Conservation (phyloP, 2,888 invertebrate genomes). For the Heliconius hortense region DNA sequence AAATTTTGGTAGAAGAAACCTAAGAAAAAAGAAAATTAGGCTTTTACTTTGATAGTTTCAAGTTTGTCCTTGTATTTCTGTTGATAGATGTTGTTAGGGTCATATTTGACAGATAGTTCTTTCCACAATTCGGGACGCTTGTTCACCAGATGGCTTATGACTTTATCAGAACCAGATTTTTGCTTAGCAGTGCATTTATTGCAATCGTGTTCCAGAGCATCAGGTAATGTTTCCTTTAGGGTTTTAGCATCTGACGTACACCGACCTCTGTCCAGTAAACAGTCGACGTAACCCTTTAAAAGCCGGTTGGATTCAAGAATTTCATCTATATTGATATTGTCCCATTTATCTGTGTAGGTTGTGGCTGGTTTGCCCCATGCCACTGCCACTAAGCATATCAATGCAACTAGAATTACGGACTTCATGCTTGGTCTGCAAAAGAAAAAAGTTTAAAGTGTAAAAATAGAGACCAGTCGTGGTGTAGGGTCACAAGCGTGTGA, state of each 20-base stretch:
- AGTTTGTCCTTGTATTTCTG: conserved; percentile 82
- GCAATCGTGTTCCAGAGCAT: conserved; percentile 87
- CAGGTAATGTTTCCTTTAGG: conserved; percentile 83
- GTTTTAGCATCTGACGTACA: conserved; percentile 87
- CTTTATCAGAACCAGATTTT: conserved; percentile 81
- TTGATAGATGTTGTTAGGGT: conserved; percentile 86
- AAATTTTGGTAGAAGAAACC: not conserved
- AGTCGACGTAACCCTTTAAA: conserved; percentile 85
- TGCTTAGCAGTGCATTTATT: conserved; percentile 85
- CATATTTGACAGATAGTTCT: conserved; percentile 85
- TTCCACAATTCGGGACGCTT: conserved; percentile 86
- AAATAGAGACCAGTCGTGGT: not conserved
- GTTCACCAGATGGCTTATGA: conserved; percentile 85
- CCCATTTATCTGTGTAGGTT: conserved; percentile 86
- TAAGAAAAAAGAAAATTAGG: conserved; percentile 36
- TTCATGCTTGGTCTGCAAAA: conserved; percentile 69
- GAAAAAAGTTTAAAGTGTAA: conserved; percentile 10
- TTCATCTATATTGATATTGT: conserved; percentile 85
- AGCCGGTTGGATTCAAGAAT: conserved; percentile 85
- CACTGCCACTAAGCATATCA: conserved; percentile 62
- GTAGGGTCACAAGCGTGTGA: too few species aligned
- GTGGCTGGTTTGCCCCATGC: conserved; percentile 65
- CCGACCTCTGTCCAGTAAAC: conserved; percentile 83
- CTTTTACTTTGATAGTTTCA: conserved; percentile 54
- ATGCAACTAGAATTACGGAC: conserved; percentile 59